phyloP scores from a whole-genome alignment of 2,888 invertebrate species.

The Rapana venosa region DNA sequence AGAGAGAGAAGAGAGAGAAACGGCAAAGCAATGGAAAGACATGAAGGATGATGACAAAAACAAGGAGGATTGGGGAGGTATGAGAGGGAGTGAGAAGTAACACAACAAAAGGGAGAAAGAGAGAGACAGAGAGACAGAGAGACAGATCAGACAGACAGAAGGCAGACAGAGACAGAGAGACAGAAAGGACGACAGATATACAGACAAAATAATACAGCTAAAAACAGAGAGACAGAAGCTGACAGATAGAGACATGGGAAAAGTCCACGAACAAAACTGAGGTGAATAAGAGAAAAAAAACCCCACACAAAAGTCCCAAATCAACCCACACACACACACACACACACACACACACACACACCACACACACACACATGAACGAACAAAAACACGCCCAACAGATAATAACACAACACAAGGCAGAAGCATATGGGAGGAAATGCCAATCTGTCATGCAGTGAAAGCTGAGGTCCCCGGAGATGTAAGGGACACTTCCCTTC shows the following conservation, averaged over 20 bases:
- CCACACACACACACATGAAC: background rate
- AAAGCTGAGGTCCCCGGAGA: background rate
- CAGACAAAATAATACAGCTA: background rate
- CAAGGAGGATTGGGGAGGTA: background rate
- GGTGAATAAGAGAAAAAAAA: background rate
- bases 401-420: background rate
- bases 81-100: background rate
- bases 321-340: background rate
- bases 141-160: background rate
- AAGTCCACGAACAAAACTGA: background rate
- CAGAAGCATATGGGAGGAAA: background rate
- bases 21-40: background rate
- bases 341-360: background rate
- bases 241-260: background rate
- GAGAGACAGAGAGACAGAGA: background rate
- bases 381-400: background rate
- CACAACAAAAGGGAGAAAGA: background rate
- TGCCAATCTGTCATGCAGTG: background rate
- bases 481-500: background rate
- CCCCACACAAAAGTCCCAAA: background rate
- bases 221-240: background rate
- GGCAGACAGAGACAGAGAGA: background rate
- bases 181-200: background rate
- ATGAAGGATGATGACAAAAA: background rate
- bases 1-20: background rate